phyloP scores from a whole-genome alignment of 2,113 vertebrate species.

The Seriola dumerili region DNA sequence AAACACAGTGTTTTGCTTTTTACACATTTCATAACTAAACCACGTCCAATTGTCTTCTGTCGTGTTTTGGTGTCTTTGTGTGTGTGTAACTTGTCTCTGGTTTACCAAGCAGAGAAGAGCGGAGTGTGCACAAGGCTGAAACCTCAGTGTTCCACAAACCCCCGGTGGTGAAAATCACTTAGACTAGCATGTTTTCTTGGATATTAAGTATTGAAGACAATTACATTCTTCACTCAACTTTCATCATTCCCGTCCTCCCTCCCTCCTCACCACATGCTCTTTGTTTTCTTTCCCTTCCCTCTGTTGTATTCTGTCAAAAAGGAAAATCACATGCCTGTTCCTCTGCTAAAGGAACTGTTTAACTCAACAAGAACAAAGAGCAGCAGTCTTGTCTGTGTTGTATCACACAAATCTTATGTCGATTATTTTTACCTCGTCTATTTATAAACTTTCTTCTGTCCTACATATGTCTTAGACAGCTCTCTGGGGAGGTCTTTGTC shows the following conservation, averaged over 20 bases:
- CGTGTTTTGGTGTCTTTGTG: not conserved
- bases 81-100: constrained; percentile 15
- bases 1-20: not conserved
- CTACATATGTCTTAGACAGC: constrained; percentile 75
- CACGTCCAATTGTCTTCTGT: constrained; percentile 20
- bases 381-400: constrained; percentile 47
- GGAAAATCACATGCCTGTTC: constrained; percentile 25
- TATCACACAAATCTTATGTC: constrained; percentile 62
- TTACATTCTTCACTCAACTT: constrained; percentile 48
- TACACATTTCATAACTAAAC: constrained; percentile 23
- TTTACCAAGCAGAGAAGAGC: constrained; percentile 6
- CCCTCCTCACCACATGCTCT: constrained; percentile 3
- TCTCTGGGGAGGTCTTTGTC: constrained; percentile 72
- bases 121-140: not conserved
- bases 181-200: constrained; percentile 60
- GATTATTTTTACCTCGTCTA: constrained; percentile 81
- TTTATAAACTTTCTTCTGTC: constrained; percentile 81
- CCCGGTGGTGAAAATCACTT: constrained; percentile 52
- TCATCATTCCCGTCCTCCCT: not conserved
- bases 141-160: constrained; percentile 33
- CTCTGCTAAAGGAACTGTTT: constrained; percentile 47
- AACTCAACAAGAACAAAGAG: constrained; percentile 59
- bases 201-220: constrained; percentile 70
- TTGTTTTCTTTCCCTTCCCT: constrained; percentile 25
- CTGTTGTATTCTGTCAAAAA: constrained; percentile 46